Evolutionary conservation across 2,888 invertebrate genomes (phyloP), one percentile per base, ranked within the genome.

Genomic region (Eremobia ochroleuca): DNA sequence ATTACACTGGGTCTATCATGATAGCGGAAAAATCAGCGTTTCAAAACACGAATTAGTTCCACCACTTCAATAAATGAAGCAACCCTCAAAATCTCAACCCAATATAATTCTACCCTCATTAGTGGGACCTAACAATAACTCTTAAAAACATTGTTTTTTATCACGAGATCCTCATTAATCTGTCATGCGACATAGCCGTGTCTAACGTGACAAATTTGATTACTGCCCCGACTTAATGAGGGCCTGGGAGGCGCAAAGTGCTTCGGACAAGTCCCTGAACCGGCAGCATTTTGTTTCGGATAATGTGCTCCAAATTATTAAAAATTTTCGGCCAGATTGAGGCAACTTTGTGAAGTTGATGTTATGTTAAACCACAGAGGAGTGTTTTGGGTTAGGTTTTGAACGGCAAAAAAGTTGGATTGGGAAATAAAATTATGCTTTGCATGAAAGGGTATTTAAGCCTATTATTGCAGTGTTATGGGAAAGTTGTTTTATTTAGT

Each of bases 171-270:
- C 73, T 79, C 74, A 74, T 77, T 79, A 90, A 86, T 86, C 86
- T 88, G 85, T 83, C 88, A 84, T 77, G 78, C 82, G 70, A 78
- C 85, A 83, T 89, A 71, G 76, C 81, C 77, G 62, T 72, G 79
- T 85, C 67, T 73, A 76, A 83, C 85, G 83, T 85, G 90, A 87
- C 85, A 90, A 90, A 89, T 88, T 88, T 85, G 82, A 91, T 90
- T 90, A 91, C 66, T 75, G 78, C 52, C 85, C 80, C 75, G 74
- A 77, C 85, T 87, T 88, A 90, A 90, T 87, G 87, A 87, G 85
- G 78, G 80, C 68, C 55, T 67, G 76, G 76, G 72, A 80, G 43
- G 73, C 65, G 76, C 66, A 80, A 84, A 90, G 90, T 90, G 90
- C 88, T 90, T 85, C 78, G 80, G 88, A 89, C 86, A 85, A 75